Evolutionary conservation across 2,888 invertebrate species (phyloP), one percentile per base, ranked within the genome.

Genomic region (Sphecodes monilicornis): DNA sequence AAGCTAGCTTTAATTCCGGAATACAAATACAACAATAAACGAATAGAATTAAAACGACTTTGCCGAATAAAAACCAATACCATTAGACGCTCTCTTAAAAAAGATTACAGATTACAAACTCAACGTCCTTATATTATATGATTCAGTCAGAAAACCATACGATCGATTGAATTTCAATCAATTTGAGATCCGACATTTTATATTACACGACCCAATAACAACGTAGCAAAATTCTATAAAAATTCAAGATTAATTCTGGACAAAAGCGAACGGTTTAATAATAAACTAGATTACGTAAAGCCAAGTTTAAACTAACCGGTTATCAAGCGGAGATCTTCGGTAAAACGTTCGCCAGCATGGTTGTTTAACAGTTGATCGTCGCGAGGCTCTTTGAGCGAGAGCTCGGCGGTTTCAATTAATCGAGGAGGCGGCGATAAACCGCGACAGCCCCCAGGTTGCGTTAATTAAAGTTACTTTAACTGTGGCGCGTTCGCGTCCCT

Each of bases 391-490:
- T 75, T 60, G 57, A 71, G 70, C 74, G 69, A 80, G 77, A 46
- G 43, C 43, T 43, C 43, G 32, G 80, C 73, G 78, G 68, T 66
- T 76, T 85, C 80, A 78, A 86, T 86, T 87, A 86, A 87, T 87
- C 81, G 85, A 83, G 50, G 54, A 69, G 54, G 69, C 64, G 71
- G 73, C 86, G 80, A 80, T 84, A 57, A 46, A 54, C 74, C 73
- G 39, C 50, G 54, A 36, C 36, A 36, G 10, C 39, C 64, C 50
- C 16, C 18, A 22, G 64, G 70, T 16, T 32, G 80, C 64, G 72
- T 86, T 87, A 86, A 87, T 87, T 87, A 87, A 86, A 82, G 77
- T 81, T 83, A 78, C 84, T 86, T 84, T 78, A 81, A 87, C 79
- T 73, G 76, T 73, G 36, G 46, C 66, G 75, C 84, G n/a, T 66